Percentiles rank a stretch among this genome's conserved stretches.
Evolutionary conservation across 2,113 vertebrate genomes (phyloP).

Genomic region (Spheniscus mendiculus): DNA sequence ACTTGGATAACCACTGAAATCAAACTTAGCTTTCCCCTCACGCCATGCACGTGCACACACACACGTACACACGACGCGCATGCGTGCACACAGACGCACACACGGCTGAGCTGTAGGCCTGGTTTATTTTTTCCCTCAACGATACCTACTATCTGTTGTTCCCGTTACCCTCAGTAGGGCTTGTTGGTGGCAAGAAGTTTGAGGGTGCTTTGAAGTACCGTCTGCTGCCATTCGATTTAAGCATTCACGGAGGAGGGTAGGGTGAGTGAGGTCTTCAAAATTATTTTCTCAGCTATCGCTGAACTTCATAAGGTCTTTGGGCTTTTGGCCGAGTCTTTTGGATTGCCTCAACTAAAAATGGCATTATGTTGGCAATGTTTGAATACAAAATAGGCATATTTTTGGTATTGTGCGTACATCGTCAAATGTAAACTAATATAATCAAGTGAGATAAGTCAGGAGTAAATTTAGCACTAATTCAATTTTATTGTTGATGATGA

Average conservation of each 20-base stretch:
- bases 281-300: neutral
- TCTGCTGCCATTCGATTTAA: neutral
- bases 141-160: neutral
- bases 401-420: neutral
- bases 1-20: neutral
- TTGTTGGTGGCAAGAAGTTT: too few species aligned
- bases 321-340: neutral
- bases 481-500: neutral
- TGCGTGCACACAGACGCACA: accelerated
- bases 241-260: accelerated
- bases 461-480: neutral
- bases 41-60: accelerated
- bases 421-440: neutral
- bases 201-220: neutral
- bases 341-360: neutral
- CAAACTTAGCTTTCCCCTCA: neutral
- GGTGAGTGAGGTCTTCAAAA: neutral
- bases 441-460: neutral
- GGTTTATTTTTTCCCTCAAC: neutral
- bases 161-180: neutral
- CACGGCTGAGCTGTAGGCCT: neutral
- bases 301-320: neutral
- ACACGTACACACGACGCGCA: too few species aligned
- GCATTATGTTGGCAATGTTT: neutral
- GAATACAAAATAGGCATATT: neutral